Base-by-base conservation (phyloP, 2,797 vertebrate species). In the Pipistrellus kuhlii region DNA sequence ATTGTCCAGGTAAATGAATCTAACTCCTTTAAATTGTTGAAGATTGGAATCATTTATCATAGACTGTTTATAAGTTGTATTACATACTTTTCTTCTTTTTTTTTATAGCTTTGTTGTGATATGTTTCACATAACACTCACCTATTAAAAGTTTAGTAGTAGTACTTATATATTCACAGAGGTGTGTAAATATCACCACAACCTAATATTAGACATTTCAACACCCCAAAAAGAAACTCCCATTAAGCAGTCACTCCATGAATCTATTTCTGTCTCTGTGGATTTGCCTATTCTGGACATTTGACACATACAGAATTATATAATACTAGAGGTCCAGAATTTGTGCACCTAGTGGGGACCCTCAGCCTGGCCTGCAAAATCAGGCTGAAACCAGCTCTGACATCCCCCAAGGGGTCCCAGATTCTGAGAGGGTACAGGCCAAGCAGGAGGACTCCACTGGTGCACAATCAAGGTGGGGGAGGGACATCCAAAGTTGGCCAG, bases 201-300 rank as follows among this genome's bases (percentile, higher is more conserved):
- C 64, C 62, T 95, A 77, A 84, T 38, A 38, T 71, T 48, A 68
- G 62, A 64, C 64, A 75, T 80, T 66, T 92, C 51, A 18, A 13
- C 4, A 35, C 21, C 18, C 48, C 3, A 7, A 21, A 21, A 72
- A 76, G 88, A 72, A 92, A 55, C 30, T 10, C 21, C 9, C 25
- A 30, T 44, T 7, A 44, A 23, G 51, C 25, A 21, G 17, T 59
- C 73, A 5, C 27, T n/a, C 44, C 15, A 41, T 17, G 23, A 38
- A 23, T 71, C 27, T 80, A 5, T 68, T 83, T 75, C 32, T 30
- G 10, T 80, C 71, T 59, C n/a, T 77, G 5, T 46, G 23, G 30
- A 78, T 73, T 82, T 84, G 20, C 21, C 66, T 71, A 5, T 38
- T 84, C 64, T 41, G 73, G 32, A 57, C 35, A 71, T 87, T 84